phyloP scores from a whole-genome alignment of 2,797 vertebrate species.

The Pristis pectinata region DNA sequence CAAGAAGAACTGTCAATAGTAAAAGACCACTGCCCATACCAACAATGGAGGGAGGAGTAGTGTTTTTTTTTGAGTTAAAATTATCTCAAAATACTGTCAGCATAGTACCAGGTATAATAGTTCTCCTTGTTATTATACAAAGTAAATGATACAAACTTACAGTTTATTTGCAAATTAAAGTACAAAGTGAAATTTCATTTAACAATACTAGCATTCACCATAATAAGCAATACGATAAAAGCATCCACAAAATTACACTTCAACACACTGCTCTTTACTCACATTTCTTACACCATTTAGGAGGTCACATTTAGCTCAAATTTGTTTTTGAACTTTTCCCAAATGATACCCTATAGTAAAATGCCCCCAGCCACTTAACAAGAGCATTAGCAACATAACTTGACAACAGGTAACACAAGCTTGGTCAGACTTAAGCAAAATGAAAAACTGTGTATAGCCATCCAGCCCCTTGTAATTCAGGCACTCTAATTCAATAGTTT shows the following conservation, averaged over 20 bases:
- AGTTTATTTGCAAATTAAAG: background rate
- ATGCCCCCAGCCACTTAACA: too few relatives aligned
- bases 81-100: background rate
- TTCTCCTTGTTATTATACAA: background rate
- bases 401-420: too few relatives aligned
- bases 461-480: background rate
- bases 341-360: background rate
- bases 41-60: background rate
- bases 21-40: background rate
- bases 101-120: background rate
- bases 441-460: too few relatives aligned
- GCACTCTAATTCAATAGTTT: background rate
- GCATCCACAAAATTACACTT: background rate
- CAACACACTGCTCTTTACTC: background rate
- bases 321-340: background rate
- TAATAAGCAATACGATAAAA: background rate
- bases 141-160: background rate
- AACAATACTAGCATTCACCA: background rate
- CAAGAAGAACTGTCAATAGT: background rate
- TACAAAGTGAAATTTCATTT: background rate
- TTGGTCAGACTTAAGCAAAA: background rate
- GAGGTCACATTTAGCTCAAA: background rate
- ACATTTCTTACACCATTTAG: background rate
- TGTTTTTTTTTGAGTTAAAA: background rate
- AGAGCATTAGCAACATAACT: too few relatives aligned